Evolutionary conservation across 2,888 invertebrate genomes (phyloP).

Genomic region (Dryocosmus kuriphilus): DNA sequence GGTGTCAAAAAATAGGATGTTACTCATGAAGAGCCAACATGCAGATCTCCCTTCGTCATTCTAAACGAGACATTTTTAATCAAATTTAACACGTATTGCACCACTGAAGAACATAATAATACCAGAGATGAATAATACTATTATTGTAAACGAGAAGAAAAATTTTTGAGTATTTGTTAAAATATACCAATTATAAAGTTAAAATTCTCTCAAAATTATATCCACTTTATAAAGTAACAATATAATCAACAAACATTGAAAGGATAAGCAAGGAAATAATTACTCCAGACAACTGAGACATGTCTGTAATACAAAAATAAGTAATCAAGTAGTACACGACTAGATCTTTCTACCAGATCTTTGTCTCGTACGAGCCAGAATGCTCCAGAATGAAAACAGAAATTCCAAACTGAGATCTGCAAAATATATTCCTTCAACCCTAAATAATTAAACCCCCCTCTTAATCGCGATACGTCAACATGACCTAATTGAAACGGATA

Average conservation of each 20-base stretch:
- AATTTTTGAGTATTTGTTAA: background rate
- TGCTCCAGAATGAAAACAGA: background rate
- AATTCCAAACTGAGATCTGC: background rate
- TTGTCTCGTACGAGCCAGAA: slow-evolving; percentile 4
- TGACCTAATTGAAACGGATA: background rate
- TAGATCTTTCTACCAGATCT: slow-evolving; percentile 20
- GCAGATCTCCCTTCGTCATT: background rate
- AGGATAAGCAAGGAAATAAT: background rate
- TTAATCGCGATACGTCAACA: background rate
- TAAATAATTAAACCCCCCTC: background rate
- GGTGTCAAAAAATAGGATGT: slow-evolving; percentile 12
- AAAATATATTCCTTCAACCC: background rate
- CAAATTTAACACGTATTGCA: too few relatives aligned
- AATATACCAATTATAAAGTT: background rate
- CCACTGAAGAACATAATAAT: too few relatives aligned
- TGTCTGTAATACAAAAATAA: slow-evolving; percentile 4
- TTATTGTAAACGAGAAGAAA: too few relatives aligned
- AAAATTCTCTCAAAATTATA: background rate
- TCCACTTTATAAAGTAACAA: background rate
- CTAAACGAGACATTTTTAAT: background rate
- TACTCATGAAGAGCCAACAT: slow-evolving; percentile 1
- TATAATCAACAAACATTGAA: background rate
- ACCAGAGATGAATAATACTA: too few relatives aligned
- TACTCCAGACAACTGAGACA: background rate
- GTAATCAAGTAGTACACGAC: slow-evolving; percentile 16